Conservation (phyloP, 2,797 vertebrate species). For the Todus mexicanus region DNA sequence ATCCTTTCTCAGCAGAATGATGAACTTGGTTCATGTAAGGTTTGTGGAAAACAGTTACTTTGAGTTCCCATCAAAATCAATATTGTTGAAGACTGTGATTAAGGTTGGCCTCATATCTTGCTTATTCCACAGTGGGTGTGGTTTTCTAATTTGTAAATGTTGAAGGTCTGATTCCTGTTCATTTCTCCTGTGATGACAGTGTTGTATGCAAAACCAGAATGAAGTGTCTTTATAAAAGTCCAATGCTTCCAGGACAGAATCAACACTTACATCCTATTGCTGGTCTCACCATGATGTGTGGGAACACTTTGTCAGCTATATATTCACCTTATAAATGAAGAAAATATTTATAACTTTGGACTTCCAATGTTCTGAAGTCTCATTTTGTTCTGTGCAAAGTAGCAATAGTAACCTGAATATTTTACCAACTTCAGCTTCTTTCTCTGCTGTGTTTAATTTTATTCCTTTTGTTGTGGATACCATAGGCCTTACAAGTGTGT, state of each 20-base stretch:
- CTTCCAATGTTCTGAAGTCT: background rate
- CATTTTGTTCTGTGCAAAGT: background rate
- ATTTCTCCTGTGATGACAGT: background rate
- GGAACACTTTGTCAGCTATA: background rate
- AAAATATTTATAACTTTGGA: background rate
- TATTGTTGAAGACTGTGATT: background rate
- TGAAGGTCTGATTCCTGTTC: background rate
- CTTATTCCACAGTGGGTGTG: background rate
- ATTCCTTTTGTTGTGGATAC: background rate
- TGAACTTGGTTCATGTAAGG: background rate
- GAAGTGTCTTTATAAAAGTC: background rate
- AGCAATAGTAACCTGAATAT: background rate
- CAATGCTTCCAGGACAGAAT: background rate
- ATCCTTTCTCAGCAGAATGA: background rate
- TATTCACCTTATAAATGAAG: background rate
- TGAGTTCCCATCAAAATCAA: background rate
- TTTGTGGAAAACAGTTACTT: background rate
- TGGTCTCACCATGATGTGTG: background rate
- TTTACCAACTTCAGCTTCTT: background rate
- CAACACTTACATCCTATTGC: background rate
- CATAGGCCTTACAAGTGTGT: background rate
- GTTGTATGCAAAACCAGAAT: background rate
- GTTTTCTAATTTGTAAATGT: background rate
- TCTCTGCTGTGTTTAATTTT: background rate
- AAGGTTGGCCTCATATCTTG: rapidly evolving